Conservation (phyloP, 1,140 invertebrate species). For the Aphaenogaster floridana region DNA sequence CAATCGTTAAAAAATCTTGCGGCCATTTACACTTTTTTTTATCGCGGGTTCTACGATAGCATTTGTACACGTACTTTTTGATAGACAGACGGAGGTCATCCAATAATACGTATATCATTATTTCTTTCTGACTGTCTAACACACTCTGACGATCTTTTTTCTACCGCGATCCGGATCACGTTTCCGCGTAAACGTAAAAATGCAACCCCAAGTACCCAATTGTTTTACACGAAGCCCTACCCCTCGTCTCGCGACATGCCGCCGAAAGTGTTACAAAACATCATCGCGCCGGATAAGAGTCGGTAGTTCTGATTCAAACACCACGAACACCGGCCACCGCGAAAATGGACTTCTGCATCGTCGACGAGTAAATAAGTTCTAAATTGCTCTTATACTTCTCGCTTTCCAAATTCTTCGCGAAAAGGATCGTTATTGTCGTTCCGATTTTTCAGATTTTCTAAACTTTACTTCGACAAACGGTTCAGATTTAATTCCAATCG, state of each 20-base stretch:
- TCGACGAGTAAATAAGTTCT: constrained; percentile 52
- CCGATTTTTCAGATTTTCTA: neutral
- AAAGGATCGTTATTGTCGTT: neutral
- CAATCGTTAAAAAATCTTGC: constrained; percentile 5
- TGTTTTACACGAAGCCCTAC: constrained; percentile 46
- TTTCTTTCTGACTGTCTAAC: constrained; percentile 1
- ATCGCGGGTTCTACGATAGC: neutral
- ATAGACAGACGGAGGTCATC: constrained; percentile 9
- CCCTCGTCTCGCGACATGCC: neutral
- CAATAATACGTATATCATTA: neutral
- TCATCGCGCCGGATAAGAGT: neutral
- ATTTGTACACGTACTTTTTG: constrained; percentile 13
- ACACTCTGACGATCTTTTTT: neutral
- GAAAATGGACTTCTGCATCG: constrained; percentile 36
- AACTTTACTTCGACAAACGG: neutral
- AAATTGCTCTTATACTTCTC: neutral
- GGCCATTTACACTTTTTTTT: constrained; percentile 8
- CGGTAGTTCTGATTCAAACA: neutral
- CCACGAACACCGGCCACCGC: neutral
- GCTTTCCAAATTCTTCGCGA: neutral
- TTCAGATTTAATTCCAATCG: neutral
- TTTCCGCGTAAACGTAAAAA: constrained; percentile 30
- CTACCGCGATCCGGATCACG: neutral
- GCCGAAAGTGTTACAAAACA: constrained; percentile 42
- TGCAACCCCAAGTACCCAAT: constrained; percentile 33